phyloP scores from a whole-genome alignment of 2,797 vertebrate species.

The Rhynchonycteris naso region DNA sequence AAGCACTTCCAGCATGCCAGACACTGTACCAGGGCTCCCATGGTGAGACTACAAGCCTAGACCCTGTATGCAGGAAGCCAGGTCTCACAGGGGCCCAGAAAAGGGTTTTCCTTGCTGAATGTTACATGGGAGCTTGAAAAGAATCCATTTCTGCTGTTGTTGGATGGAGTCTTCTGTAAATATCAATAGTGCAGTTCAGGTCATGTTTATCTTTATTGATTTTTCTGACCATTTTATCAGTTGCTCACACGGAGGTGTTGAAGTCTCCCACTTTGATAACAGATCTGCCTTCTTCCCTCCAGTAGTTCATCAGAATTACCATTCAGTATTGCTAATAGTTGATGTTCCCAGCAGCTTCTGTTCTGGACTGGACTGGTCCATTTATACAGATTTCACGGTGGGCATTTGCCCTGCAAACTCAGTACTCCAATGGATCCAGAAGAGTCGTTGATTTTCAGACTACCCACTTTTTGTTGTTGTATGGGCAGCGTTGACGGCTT shows the following conservation, averaged over 20 bases:
- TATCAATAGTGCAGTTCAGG: not conserved
- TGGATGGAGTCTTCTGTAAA: not conserved
- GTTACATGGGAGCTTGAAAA: not conserved
- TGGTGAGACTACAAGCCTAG: not conserved
- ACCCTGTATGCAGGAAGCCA: not conserved
- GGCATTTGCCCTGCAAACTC: not conserved
- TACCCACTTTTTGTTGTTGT: not conserved
- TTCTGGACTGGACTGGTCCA: not conserved
- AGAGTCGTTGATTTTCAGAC: not conserved
- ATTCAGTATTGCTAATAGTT: not conserved
- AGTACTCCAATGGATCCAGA: not conserved
- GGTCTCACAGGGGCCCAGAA: not conserved
- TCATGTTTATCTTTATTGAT: not conserved
- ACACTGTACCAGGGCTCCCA: not conserved
- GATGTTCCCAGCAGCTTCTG: not conserved
- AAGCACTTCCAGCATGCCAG: not conserved
- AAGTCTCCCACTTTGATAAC: not conserved
- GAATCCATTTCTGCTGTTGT: not conserved
- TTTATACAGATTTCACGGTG: not conserved
- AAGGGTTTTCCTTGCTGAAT: not conserved
- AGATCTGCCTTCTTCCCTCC: not conserved
- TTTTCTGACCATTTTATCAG: not conserved
- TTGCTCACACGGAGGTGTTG: not conserved
- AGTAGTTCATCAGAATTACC: conserved; percentile 1
- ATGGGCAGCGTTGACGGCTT: not conserved